Base-by-base conservation (phyloP, 2,113 vertebrate genomes). In the Percopsis transmontana region DNA sequence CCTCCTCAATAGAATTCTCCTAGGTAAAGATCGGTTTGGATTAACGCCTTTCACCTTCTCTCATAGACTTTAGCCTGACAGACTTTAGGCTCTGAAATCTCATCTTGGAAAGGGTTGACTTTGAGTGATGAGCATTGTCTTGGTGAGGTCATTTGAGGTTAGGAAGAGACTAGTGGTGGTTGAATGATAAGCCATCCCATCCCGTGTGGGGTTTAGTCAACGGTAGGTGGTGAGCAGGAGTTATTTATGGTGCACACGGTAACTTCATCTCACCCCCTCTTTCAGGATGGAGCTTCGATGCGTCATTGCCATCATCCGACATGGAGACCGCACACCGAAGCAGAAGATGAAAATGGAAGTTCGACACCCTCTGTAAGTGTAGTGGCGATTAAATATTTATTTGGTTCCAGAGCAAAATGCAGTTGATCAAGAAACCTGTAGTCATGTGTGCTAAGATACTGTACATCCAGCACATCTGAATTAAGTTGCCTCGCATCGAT, bases 321-420 rank as follows among this genome's bases (percentile, higher is more conserved):
- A 98, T 1, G 97, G 97, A 20, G 97, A 98, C 68, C 95, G 97
- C 40, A 99, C 97, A 1, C 97, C 97, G 0, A 99, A 99, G 81
- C 97, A 99, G 80, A 99, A 99, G 83, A 99, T 99, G 97, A 99
- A 99, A 86, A 99, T 99, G 97, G 96, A 98, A 63, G 97, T 99
- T 48, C 94, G 95, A 21, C 96, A 99, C 65, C 82, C 95, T 16
- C 90, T 95, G 97, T 98, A 85, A 88, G 92, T 85, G 13, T 6
- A 53, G 42, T 16, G 27, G 27, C 8, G 27, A 33, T 33, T 33
- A 4, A 33, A 33, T 33, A 33, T 33, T 33, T 33, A 7, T 33
- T 33, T 4, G 27, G 27, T n/a, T n/a, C n/a, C n/a, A n/a, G n/a
- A n/a, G n/a, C n/a, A n/a, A n/a, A n/a, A n/a, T n/a, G n/a, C 27